Evolutionary conservation across 2,888 invertebrate genomes (phyloP).

Genomic region (Pteria penguin): DNA sequence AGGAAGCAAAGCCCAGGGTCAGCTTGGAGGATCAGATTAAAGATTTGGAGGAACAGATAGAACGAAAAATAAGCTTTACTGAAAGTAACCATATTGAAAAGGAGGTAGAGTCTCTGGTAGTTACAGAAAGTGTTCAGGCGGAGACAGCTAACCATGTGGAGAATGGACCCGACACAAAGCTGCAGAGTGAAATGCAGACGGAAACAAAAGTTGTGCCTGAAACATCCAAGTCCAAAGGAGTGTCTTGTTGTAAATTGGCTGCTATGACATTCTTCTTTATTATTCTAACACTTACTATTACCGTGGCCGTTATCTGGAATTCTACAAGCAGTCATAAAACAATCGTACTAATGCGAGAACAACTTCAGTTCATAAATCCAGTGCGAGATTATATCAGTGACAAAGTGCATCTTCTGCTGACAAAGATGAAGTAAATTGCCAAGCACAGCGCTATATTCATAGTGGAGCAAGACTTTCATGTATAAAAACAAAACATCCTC

Average conservation of each 20-base stretch:
- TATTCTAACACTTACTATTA: slow-evolving; percentile 63
- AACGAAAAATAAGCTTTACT: slow-evolving; percentile 49
- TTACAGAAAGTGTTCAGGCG: slow-evolving; percentile 37
- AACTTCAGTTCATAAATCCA: slow-evolving; percentile 68
- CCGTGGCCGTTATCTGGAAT: slow-evolving; percentile 63
- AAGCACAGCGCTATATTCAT: no score
- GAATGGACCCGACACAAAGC: slow-evolving; percentile 22
- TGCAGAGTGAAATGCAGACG: slow-evolving; percentile 2
- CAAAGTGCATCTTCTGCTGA: no score
- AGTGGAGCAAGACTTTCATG: no score
- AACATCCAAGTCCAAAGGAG: slow-evolving; percentile 35
- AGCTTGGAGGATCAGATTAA: slow-evolving; percentile 71
- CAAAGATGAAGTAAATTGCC: no score
- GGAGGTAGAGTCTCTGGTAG: slow-evolving; percentile 19
- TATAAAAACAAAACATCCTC: no score
- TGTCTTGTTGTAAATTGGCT: slow-evolving; percentile 59
- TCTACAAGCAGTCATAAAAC: slow-evolving; percentile 67
- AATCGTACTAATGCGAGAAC: slow-evolving; percentile 59
- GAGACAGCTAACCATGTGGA: slow-evolving; percentile 36
- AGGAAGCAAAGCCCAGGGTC: slow-evolving; percentile 56
- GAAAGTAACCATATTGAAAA: slow-evolving; percentile 56
- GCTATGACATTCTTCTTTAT: slow-evolving; percentile 60
- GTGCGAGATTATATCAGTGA: slow-evolving; percentile 62
- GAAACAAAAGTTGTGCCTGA: slow-evolving; percentile 16
- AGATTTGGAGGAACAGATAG: slow-evolving; percentile 65